phyloP scores from a whole-genome alignment of 2,888 invertebrate genomes.

The Acronicta aceris region DNA sequence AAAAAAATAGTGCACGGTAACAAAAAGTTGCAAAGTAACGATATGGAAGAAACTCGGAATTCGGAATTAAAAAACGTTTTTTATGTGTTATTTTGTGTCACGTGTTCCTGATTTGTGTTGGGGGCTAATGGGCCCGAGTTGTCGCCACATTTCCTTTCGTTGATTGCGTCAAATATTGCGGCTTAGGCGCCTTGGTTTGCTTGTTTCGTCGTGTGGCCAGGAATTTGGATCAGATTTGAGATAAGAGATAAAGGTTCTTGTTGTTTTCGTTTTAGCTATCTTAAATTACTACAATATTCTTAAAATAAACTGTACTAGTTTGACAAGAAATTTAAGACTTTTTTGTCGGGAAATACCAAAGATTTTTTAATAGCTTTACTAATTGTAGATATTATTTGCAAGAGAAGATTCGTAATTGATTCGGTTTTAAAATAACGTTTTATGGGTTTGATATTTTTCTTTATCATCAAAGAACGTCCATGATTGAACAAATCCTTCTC shows the following conservation, averaged over 20 bases:
- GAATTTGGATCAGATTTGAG: slow-evolving; percentile 22
- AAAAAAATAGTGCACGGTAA: slow-evolving; percentile 43
- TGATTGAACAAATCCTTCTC: neutral
- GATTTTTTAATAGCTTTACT: too few species aligned
- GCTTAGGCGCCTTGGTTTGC: slow-evolving; percentile 61
- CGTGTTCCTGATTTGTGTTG: slow-evolving; percentile 82
- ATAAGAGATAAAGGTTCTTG: slow-evolving; percentile 17
- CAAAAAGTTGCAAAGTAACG: slow-evolving; percentile 57
- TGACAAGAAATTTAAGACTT: too few species aligned
- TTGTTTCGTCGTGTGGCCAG: slow-evolving; percentile 47
- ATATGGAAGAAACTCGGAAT: slow-evolving; percentile 53
- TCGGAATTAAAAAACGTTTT: slow-evolving; percentile 40
- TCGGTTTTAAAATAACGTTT: too few species aligned
- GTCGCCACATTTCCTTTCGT: slow-evolving; percentile 77
- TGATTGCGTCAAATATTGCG: slow-evolving; percentile 76
- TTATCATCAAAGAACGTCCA: neutral
- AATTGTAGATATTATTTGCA: too few species aligned
- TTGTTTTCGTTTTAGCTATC: neutral
- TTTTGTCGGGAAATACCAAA: too few species aligned
- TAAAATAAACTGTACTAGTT: too few species aligned
- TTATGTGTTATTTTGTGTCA: slow-evolving; percentile 67
- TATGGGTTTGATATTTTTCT: too few species aligned
- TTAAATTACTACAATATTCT: neutral
- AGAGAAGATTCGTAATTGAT: too few species aligned
- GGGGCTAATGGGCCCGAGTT: slow-evolving; percentile 78